phyloP scores from a whole-genome alignment of 2,888 invertebrate species.

The Agelastica alni region DNA sequence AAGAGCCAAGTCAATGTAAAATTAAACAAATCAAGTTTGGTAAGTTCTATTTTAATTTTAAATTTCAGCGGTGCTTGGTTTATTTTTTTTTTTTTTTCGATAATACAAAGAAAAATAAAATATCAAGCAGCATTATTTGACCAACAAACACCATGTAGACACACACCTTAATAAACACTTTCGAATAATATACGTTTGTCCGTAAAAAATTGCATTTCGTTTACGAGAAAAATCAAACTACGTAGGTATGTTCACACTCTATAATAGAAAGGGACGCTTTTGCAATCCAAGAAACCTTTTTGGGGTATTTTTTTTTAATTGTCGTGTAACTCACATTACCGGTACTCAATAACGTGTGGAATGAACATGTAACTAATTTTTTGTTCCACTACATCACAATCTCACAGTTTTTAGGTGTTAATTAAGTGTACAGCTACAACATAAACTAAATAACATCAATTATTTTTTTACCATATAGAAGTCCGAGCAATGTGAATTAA shows the following conservation, averaged over 20 bases:
- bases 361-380: slow-evolving; percentile 12
- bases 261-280: background rate
- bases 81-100: no score
- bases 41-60: no score
- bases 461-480: slow-evolving; percentile 6
- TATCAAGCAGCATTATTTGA: no score
- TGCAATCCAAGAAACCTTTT: slow-evolving; percentile 16
- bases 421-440: slow-evolving; percentile 19
- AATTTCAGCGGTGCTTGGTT: no score
- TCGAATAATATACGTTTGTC: no score
- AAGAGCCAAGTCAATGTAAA: no score
- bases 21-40: no score
- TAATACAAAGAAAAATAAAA: no score
- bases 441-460: slow-evolving; percentile 23
- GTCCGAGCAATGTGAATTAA: no score
- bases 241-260: background rate
- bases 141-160: no score
- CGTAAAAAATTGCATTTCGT: slow-evolving; percentile 5
- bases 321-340: slow-evolving; percentile 14
- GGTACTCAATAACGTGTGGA: slow-evolving; percentile 15
- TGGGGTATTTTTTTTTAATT: slow-evolving; percentile 1
- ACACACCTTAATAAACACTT: no score
- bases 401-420: slow-evolving; percentile 13
- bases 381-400: slow-evolving; percentile 16
- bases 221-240: background rate